Evolutionary conservation across 2,113 vertebrate species (phyloP).

Genomic region (Rhadina sibilatrix): DNA sequence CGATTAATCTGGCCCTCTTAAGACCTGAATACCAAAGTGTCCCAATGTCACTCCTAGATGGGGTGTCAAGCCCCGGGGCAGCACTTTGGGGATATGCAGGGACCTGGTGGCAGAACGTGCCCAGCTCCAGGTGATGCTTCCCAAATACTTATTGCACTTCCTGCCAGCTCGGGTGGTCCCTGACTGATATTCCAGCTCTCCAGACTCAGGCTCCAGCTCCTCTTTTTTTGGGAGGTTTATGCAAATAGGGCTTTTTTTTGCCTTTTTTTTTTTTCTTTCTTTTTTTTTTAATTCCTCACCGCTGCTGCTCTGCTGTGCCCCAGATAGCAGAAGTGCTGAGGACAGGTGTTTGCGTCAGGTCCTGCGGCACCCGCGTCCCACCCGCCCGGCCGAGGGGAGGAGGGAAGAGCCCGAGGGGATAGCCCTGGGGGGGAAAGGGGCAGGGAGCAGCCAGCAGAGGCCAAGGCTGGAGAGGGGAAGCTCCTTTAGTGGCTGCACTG

Average conservation of each 20-base stretch:
- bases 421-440: not conserved
- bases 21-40: slow-evolving; percentile 57
- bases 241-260: not conserved
- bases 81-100: not conserved
- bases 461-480: not conserved
- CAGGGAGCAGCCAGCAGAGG: not conserved
- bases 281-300: not conserved
- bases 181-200: not conserved
- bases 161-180: not conserved
- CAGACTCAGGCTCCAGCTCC: not conserved
- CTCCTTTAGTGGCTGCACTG: not conserved
- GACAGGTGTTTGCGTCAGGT: slow-evolving; percentile 26
- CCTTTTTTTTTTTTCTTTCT: not conserved
- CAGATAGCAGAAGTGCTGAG: slow-evolving; percentile 65
- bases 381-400: not conserved
- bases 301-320: slow-evolving; percentile 30
- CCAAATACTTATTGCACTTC: not conserved
- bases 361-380: not conserved
- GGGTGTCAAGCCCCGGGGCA: not conserved
- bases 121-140: not conserved
- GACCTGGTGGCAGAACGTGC: not conserved
- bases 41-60: slow-evolving; percentile 13
- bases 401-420: not conserved
- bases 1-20: slow-evolving; percentile 78
- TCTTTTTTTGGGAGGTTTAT: slow-evolving; percentile 41